Percentiles rank a stretch among this genome's conserved stretches.
Evolutionary conservation across 64 coral and sea anemone genomes (phyloP).

Genomic region (Catalaphyllia jardinei): DNA sequence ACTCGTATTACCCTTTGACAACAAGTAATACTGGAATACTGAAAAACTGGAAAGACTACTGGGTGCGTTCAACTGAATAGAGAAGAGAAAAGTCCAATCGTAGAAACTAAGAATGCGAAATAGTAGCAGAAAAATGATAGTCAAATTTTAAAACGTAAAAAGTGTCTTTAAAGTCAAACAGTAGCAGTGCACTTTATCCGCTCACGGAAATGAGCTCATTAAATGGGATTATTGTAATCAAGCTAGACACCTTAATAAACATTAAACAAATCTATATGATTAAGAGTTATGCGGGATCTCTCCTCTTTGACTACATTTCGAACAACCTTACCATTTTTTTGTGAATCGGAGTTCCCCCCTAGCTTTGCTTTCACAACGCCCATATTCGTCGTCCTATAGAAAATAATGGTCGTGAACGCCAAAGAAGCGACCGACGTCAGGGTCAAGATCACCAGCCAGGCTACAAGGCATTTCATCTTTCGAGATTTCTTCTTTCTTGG

Average conservation of each 20-base stretch:
- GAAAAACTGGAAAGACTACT: too few relatives aligned
- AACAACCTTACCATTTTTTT: neutral
- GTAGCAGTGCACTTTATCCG: neutral
- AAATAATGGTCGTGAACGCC: slow-evolving; percentile 7
- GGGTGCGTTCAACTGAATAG: too few relatives aligned
- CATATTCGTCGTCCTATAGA: neutral
- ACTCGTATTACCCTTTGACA: too few relatives aligned
- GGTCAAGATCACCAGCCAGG: neutral
- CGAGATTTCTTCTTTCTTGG: slow-evolving; percentile 5
- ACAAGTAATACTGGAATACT: too few relatives aligned
- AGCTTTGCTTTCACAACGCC: neutral
- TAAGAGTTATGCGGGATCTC: neutral
- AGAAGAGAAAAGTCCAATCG: too few relatives aligned
- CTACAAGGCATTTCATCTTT: neutral
- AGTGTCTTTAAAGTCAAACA: neutral
- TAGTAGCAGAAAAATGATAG: too few relatives aligned
- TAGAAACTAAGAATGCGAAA: too few relatives aligned
- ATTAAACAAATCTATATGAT: too few relatives aligned
- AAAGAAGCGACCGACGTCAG: neutral
- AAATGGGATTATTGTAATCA: neutral
- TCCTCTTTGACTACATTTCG: neutral
- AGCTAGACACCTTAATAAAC: too few relatives aligned
- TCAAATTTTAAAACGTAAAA: neutral
- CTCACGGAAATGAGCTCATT: neutral
- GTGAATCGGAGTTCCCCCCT: neutral